Conservation (phyloP, 1,140 invertebrate species). For the Aphidius gifuensis region DNA sequence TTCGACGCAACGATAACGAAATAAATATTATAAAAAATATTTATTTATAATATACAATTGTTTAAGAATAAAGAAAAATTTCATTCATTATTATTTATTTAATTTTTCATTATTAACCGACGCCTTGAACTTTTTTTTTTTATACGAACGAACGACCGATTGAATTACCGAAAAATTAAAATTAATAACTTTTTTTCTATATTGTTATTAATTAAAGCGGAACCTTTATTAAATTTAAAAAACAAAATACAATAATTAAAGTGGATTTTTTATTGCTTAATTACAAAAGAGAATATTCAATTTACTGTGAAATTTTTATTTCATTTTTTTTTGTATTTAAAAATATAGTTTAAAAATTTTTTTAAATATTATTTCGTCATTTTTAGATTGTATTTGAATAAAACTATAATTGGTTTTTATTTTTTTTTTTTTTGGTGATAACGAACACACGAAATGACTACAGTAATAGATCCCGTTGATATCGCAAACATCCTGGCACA, state of each 20-base stretch:
- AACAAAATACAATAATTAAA: no score
- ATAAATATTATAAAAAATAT: background rate
- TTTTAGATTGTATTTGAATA: slow-evolving; percentile 9
- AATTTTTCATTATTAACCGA: slow-evolving; percentile 32
- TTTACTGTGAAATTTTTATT: no score
- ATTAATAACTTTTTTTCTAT: no score
- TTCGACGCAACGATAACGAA: background rate
- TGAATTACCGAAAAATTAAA: background rate
- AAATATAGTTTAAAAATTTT: no score
- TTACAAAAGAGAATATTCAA: no score
- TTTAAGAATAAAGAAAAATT: background rate
- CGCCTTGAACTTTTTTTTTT: slow-evolving; percentile 32
- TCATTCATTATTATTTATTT: background rate
- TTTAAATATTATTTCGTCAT: slow-evolving; percentile 25
- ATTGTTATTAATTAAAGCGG: no score
- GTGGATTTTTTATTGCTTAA: no score
- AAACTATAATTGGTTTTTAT: slow-evolving; percentile 1
- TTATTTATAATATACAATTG: no score
- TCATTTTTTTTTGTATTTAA: background rate
- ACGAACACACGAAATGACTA: slow-evolving; percentile 42
- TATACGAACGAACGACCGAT: slow-evolving; percentile 42
- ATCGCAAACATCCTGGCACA: slow-evolving; percentile 75
- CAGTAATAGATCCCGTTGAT: slow-evolving; percentile 70
- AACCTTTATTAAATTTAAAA: no score
- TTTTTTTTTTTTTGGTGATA: slow-evolving; percentile 11